These are phyloP conservation scores for Telenomus remus DNA, from an alignment of 1,140 invertebrate species.

Conservation along the genomic window DNA sequence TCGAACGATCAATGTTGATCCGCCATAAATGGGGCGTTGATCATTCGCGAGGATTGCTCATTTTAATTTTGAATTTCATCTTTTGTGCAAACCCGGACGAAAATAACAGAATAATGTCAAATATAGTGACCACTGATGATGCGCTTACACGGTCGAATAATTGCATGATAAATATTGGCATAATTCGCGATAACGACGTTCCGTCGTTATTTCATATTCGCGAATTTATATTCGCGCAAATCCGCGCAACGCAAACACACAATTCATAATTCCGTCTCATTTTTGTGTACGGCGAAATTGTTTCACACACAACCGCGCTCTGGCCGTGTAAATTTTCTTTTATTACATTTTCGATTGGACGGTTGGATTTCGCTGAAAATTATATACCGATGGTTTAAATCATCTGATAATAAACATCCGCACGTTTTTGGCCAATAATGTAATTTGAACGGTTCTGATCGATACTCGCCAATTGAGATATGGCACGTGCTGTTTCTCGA, in stretches of 20 bases:
- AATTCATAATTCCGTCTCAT: slow-evolving; percentile 27
- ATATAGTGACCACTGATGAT: slow-evolving; percentile 48
- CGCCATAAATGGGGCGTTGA: slow-evolving; percentile 26
- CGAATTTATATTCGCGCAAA: slow-evolving; percentile 50
- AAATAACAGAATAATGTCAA: slow-evolving; percentile 52
- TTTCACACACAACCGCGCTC: neutral
- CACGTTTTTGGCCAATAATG: no score
- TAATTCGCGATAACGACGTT: slow-evolving; percentile 53
- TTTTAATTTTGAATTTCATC: slow-evolving; percentile 51
- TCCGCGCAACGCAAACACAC: slow-evolving; percentile 35
- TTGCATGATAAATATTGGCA: slow-evolving; percentile 56
- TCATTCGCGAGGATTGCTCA: slow-evolving; percentile 30
- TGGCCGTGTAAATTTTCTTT: neutral
- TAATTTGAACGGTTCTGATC: no score
- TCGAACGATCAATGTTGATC: slow-evolving; percentile 14
- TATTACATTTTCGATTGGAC: slow-evolving; percentile 3
- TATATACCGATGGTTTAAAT: no score
- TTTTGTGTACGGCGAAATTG: slow-evolving; percentile 35
- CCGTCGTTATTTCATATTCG: slow-evolving; percentile 42
- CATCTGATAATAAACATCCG: no score
- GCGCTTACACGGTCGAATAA: slow-evolving; percentile 54
- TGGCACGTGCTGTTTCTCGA: no score
- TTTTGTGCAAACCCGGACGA: slow-evolving; percentile 48
- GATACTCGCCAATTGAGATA: no score
- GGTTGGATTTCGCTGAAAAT: neutral